These are phyloP conservation scores for Akabosia matsudoensis DNA, from an alignment of 1,140 invertebrate genomes.

Conservation along the genomic window DNA sequence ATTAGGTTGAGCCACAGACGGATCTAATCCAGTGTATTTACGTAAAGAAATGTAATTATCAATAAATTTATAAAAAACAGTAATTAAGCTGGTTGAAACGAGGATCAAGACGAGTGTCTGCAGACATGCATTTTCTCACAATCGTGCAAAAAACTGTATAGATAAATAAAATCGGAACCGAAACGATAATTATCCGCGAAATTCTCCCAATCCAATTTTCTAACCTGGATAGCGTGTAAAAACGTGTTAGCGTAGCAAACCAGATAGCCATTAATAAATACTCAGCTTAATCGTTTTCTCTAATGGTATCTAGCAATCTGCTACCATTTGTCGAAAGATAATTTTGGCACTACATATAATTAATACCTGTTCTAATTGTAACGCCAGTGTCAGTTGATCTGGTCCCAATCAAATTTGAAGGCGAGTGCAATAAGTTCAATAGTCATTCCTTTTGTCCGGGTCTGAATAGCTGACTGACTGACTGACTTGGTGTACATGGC, in stretches of 20 bases:
- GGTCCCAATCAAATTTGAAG: too few relatives aligned
- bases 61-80: neutral
- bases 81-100: neutral
- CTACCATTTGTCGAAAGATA: neutral
- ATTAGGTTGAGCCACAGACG: too few relatives aligned
- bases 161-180: neutral
- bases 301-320: neutral
- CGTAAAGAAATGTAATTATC: neutral
- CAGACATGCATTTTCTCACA: neutral
- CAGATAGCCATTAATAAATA: too few relatives aligned
- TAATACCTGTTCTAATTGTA: conserved; percentile 17
- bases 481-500: too few relatives aligned
- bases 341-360: conserved; percentile 2
- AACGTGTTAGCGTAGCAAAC: neutral
- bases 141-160: neutral
- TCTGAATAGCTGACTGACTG: too few relatives aligned
- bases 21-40: neutral
- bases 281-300: neutral
- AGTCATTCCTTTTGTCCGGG: too few relatives aligned
- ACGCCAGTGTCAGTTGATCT: neutral
- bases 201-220: neutral
- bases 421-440: neutral
- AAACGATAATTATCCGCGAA: neutral
- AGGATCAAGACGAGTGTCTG: neutral
- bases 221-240: neutral